Evolutionary conservation across 2,888 invertebrate genomes (phyloP).

Genomic region (Mechanitis messenoides): DNA sequence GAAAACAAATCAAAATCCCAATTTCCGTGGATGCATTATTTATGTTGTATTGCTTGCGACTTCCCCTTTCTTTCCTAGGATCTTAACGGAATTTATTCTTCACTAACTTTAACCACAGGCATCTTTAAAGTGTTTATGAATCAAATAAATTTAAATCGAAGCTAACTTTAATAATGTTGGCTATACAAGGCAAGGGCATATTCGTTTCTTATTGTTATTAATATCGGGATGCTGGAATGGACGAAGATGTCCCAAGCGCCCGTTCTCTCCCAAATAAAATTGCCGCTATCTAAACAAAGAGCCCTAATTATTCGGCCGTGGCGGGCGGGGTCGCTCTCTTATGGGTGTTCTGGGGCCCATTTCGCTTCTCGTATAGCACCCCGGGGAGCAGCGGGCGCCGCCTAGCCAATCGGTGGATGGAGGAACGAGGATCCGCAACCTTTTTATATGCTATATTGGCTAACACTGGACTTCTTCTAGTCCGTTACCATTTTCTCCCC

Average conservation of each 20-base stretch:
- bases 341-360: constrained; percentile 83
- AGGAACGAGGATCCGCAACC: constrained; percentile 74
- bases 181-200: constrained; percentile 39
- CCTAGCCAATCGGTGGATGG: constrained; percentile 79
- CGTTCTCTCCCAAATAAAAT: constrained; percentile 78
- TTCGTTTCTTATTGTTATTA: constrained; percentile 76
- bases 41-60: constrained; percentile 70
- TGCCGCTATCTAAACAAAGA: constrained; percentile 79
- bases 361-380: constrained; percentile 80
- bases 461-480: constrained; percentile 52
- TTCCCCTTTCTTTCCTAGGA: constrained; percentile 67
- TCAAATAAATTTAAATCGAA: too few species aligned
- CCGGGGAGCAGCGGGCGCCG: constrained; percentile 77
- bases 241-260: constrained; percentile 74
- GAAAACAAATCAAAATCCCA: constrained; percentile 76
- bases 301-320: constrained; percentile 81
- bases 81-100: constrained; percentile 54
- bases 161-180: neutral
- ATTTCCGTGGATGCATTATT: constrained; percentile 73
- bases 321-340: constrained; percentile 82
- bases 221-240: constrained; percentile 72
- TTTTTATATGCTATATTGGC: constrained; percentile 75
- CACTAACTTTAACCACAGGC: constrained; percentile 57
- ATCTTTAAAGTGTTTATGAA: constrained; percentile 19
- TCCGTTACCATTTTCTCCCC: constrained; percentile 33